Conservation (phyloP, 2,888 invertebrate species). For the Hoplodrina ambigua region DNA sequence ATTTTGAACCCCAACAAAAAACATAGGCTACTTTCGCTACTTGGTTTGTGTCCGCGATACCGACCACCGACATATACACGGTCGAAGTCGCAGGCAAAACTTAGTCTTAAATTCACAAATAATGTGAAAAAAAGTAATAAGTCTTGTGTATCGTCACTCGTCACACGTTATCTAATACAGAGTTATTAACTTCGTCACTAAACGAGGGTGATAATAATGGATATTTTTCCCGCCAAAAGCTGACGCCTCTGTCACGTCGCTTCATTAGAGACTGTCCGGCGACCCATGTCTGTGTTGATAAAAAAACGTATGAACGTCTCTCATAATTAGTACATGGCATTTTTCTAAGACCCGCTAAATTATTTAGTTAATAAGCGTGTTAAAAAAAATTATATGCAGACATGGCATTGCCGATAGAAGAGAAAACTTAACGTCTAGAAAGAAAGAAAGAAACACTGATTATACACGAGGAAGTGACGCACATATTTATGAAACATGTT, state of each 20-base stretch:
- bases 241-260: constrained; percentile 68
- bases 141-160: constrained; percentile 25
- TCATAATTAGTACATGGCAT: constrained; percentile 1
- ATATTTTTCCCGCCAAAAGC: constrained; percentile 67
- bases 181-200: constrained; percentile 72
- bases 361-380: neutral
- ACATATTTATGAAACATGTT: no score
- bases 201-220: constrained; percentile 64
- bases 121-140: constrained; percentile 61
- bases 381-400: no score
- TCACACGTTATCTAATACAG: constrained; percentile 65
- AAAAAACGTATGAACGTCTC: constrained; percentile 38
- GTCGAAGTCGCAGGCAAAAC: no score
- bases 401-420: no score
- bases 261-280: constrained; percentile 69
- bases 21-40: no score
- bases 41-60: no score
- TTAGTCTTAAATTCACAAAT: no score
- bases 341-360: constrained; percentile 11
- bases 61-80: no score
- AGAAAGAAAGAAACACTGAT: no score
- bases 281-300: constrained; percentile 56
- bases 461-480: no score
- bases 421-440: no score
- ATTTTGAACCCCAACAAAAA: no score